Conservation (phyloP, 2,113 vertebrate species). For the Thryonomys swinderianus region DNA sequence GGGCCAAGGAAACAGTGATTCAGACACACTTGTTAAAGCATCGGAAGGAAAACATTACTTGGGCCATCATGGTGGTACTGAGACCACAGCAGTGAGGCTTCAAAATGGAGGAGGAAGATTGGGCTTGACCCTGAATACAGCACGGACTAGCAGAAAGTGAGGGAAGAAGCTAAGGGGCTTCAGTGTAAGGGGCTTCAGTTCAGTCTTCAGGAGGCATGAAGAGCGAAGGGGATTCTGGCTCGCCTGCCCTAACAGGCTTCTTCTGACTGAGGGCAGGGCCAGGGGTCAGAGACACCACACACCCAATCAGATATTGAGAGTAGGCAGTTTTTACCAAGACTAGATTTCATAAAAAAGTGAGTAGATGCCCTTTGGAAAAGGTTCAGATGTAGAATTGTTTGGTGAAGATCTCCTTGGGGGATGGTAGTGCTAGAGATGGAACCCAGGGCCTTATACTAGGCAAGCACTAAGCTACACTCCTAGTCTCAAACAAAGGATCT, state of each 20-base stretch:
- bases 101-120: background rate
- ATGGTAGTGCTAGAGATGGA: background rate
- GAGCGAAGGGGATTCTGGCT: background rate
- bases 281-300: background rate
- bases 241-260: background rate
- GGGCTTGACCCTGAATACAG: background rate
- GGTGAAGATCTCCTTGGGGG: background rate
- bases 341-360: background rate
- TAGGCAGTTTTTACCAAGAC: background rate
- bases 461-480: no score
- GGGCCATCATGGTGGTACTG: background rate
- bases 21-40: background rate
- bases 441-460: background rate
- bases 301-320: background rate
- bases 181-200: background rate
- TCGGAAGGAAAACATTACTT: background rate
- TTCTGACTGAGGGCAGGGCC: background rate
- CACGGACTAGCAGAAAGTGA: background rate
- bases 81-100: background rate
- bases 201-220: background rate
- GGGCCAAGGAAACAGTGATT: background rate
- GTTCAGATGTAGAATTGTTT: background rate
- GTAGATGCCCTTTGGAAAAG: background rate
- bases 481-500: background rate
- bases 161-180: background rate